These are phyloP conservation scores for Plectropomus leopardus DNA, from an alignment of 2,113 vertebrate species.

Conservation along the genomic window DNA sequence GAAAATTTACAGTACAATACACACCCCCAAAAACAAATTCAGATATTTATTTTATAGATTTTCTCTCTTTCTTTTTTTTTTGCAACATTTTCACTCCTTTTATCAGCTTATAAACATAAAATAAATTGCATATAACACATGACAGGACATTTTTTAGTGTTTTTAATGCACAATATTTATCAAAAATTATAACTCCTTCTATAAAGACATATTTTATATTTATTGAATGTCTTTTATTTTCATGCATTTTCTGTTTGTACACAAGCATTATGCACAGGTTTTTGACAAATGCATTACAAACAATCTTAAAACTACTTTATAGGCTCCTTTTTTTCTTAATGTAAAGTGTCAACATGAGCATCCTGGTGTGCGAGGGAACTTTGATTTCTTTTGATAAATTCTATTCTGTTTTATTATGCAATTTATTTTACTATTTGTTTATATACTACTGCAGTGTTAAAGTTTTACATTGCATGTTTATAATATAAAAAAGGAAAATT, in stretches of 20 bases:
- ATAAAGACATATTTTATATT: background rate
- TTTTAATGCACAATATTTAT: background rate
- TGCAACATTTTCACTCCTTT: background rate
- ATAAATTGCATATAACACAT: background rate
- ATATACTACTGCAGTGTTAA: no score
- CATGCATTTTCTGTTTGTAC: background rate
- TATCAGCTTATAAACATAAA: background rate
- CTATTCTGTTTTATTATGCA: no score
- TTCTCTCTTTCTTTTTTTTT: background rate
- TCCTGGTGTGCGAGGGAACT: no score
- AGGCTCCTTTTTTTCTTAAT: no score
- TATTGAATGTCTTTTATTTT: background rate
- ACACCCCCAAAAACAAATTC: background rate
- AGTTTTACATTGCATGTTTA: no score
- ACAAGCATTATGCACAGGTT: background rate
- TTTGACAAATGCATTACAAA: background rate
- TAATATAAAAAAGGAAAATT: background rate
- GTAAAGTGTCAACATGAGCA: no score
- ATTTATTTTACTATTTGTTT: no score
- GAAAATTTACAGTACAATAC: slow-evolving; percentile 4
- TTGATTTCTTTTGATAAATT: no score
- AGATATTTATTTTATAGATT: background rate
- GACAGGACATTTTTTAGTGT: background rate
- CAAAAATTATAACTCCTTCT: background rate
- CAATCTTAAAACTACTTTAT: background rate